A percentile compares a stretch with the other conserved stretches of the same genome.
These are phyloP conservation scores for Vanacampus margaritifer DNA, from an alignment of 2,113 vertebrate genomes.

Conservation along the genomic window DNA sequence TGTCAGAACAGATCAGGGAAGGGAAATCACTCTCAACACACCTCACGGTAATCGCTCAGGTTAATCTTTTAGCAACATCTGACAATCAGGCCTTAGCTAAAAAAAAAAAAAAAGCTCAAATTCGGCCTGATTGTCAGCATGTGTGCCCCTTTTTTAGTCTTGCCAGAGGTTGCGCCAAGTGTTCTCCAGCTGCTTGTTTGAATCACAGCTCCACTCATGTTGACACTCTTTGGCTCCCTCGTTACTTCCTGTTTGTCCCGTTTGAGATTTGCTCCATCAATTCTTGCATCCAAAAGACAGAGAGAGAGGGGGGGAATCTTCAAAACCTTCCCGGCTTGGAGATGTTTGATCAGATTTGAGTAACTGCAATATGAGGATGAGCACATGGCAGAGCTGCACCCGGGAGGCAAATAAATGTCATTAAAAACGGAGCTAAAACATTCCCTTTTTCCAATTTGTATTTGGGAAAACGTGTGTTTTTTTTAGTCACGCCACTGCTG, in stretches of 20 bases:
- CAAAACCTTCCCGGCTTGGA: slow-evolving; percentile 37
- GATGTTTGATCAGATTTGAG: slow-evolving; percentile 55
- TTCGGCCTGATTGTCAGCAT: background rate
- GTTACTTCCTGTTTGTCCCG: slow-evolving; percentile 32
- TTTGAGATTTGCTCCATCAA: slow-evolving; percentile 30
- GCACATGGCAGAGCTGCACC: slow-evolving; percentile 22
- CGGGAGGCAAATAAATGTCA: slow-evolving; percentile 13
- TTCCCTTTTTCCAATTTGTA: slow-evolving; percentile 3
- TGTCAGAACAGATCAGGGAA: no score
- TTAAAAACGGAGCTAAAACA: slow-evolving; percentile 17
- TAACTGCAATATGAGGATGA: slow-evolving; percentile 32
- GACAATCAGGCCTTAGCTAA: background rate
- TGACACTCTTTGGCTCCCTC: slow-evolving; percentile 11
- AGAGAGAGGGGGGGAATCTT: slow-evolving; percentile 12
- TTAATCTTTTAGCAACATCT: background rate
- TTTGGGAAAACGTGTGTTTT: background rate
- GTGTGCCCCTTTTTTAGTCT: background rate
- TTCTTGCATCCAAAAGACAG: background rate
- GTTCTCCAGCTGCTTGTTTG: slow-evolving; percentile 6
- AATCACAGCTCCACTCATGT: background rate
- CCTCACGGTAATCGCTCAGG: background rate
- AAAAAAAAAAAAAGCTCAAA: background rate
- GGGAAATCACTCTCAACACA: no score
- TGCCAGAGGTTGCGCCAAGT: slow-evolving; percentile 15
- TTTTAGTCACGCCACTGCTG: background rate